Evolutionary conservation across 1,140 invertebrate genomes (phyloP).

Genomic region (Papilio aristodemus): DNA sequence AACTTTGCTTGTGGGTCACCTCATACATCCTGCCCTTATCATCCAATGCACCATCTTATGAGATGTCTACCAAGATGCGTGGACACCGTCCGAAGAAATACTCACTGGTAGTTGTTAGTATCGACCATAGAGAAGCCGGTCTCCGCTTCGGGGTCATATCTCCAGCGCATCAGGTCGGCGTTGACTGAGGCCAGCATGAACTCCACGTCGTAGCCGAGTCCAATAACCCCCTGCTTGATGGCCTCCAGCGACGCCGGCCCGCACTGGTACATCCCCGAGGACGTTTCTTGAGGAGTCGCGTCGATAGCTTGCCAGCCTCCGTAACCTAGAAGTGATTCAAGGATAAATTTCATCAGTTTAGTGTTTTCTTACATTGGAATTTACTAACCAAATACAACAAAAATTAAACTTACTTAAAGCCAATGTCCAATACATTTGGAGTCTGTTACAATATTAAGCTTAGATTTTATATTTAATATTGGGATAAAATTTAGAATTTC

Average conservation of each 20-base stretch:
- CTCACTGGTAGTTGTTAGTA: conserved; percentile 86
- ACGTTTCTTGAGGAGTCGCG: conserved; percentile 87
- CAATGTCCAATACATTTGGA: too few species aligned
- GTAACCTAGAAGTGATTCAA: conserved; percentile 72
- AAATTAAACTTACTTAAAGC: too few species aligned
- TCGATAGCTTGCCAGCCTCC: conserved; percentile 89
- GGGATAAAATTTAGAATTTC: too few species aligned
- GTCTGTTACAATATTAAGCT: too few species aligned
- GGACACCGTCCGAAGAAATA: too few species aligned
- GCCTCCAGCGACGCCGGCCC: conserved; percentile 85
- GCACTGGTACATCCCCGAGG: conserved; percentile 82
- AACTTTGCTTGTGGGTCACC: too few species aligned
- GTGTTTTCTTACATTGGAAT: too few species aligned
- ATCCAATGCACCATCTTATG: too few species aligned
- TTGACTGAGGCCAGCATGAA: conserved; percentile 86
- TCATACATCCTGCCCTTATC: too few species aligned
- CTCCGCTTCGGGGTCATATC: conserved; percentile 79
- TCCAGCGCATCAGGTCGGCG: conserved; percentile 84
- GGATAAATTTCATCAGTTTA: background rate
- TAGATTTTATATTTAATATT: too few species aligned
- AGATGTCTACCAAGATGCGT: too few species aligned
- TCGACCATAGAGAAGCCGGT: conserved; percentile 84
- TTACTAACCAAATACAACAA: too few species aligned
- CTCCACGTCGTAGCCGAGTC: conserved; percentile 84
- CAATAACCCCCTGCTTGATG: conserved; percentile 86